Evolutionary conservation across 1,140 invertebrate species (phyloP).

Genomic region (Muscidifurax raptorellus): DNA sequence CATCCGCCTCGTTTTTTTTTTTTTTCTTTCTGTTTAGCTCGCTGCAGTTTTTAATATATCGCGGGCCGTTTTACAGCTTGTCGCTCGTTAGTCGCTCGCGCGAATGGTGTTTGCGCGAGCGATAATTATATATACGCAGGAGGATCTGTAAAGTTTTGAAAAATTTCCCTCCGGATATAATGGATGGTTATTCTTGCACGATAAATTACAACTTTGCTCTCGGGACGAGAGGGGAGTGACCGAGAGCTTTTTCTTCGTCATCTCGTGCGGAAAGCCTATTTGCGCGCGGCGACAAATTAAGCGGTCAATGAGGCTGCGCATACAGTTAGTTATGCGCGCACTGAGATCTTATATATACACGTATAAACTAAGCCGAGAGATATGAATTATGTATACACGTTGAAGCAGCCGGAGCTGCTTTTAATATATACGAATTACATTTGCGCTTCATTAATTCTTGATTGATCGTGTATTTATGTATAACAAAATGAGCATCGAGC

Average conservation of each 20-base stretch:
- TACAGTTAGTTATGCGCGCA: too few relatives aligned
- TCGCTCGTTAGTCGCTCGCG: constrained; percentile 45
- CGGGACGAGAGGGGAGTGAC: background rate
- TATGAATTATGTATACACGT: too few relatives aligned
- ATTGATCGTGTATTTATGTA: too few relatives aligned
- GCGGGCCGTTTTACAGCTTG: constrained; percentile 46
- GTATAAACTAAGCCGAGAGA: too few relatives aligned
- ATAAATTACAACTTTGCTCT: constrained; percentile 10
- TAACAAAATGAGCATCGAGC: too few relatives aligned
- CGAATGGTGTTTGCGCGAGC: background rate
- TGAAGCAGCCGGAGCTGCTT: too few relatives aligned
- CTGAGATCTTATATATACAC: background rate
- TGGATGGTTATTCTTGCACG: background rate
- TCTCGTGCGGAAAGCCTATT: background rate
- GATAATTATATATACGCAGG: background rate
- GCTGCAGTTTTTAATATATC: background rate
- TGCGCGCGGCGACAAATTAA: background rate
- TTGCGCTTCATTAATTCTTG: too few relatives aligned
- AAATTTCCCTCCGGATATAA: constrained; percentile 1
- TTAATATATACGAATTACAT: too few relatives aligned
- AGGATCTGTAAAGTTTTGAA: constrained; percentile 33
- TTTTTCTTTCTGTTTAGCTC: background rate
- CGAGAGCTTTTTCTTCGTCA: background rate
- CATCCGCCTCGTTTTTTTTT: background rate
- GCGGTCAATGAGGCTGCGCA: background rate